A percentile compares a stretch with the other conserved stretches of the same genome.
Evolutionary conservation across 2,888 invertebrate genomes (phyloP).

Genomic region (Arctia plantaginis): DNA sequence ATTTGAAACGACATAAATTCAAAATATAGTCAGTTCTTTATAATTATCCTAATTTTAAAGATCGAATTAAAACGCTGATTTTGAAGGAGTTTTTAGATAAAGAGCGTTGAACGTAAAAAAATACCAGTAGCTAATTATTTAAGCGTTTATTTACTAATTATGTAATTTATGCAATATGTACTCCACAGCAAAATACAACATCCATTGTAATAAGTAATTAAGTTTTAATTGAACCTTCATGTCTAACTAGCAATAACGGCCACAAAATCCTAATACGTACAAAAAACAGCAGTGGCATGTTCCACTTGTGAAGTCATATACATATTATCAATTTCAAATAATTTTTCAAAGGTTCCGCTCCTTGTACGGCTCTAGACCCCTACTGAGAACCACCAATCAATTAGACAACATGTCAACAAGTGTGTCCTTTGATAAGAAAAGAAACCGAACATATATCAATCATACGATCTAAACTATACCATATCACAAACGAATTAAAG

Average conservation of each 20-base stretch:
- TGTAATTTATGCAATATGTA: slow-evolving; percentile 8
- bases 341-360: slow-evolving; percentile 83
- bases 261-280: slow-evolving; percentile 57
- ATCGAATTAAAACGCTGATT: background rate
- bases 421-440: slow-evolving; percentile 82
- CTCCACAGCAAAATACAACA: slow-evolving; percentile 11
- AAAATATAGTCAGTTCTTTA: slow-evolving; percentile 18
- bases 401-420: slow-evolving; percentile 87
- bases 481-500: slow-evolving; percentile 72
- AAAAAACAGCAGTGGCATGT: slow-evolving; percentile 83
- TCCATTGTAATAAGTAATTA: slow-evolving; percentile 31
- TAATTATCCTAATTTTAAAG: slow-evolving; percentile 6
- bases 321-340: slow-evolving; percentile 85
- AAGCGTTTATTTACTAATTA: slow-evolving; percentile 18
- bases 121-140: slow-evolving; percentile 16
- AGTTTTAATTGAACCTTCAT: slow-evolving; percentile 40
- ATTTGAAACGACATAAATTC: slow-evolving; percentile 66
- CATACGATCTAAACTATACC: slow-evolving; percentile 71
- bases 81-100: background rate
- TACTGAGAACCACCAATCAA: slow-evolving; percentile 85
- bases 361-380: slow-evolving; percentile 79
- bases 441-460: slow-evolving; percentile 62
- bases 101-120: slow-evolving; percentile 14
- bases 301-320: slow-evolving; percentile 81
- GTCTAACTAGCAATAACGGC: slow-evolving; percentile 59